A percentile compares a stretch with the other conserved stretches of the same genome.
Conservation (phyloP, 2,888 invertebrate genomes). For the Erynnis tages region DNA sequence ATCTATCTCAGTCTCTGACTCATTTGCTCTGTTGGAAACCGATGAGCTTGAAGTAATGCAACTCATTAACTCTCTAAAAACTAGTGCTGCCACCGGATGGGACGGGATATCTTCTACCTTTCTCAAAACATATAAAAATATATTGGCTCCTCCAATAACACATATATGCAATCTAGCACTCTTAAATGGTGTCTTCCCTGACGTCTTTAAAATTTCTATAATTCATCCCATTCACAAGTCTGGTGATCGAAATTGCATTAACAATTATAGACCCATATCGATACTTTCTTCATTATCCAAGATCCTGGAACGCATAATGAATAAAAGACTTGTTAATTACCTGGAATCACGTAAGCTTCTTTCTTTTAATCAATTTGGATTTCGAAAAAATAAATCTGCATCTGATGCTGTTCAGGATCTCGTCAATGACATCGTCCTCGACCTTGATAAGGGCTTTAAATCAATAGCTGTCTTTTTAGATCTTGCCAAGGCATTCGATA, state of each 20-base stretch:
- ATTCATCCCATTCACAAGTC: background rate
- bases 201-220: background rate
- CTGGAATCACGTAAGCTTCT: background rate
- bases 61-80: background rate
- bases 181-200: background rate
- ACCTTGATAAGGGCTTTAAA: no score
- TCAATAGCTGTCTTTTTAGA: no score
- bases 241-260: background rate
- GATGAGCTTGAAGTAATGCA: background rate
- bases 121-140: background rate
- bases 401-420: background rate
- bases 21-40: background rate
- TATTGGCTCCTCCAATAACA: background rate
- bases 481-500: no score
- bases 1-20: background rate
- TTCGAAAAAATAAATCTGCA: background rate
- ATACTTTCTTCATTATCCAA: background rate
- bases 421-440: background rate
- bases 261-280: background rate
- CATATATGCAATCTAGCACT: background rate
- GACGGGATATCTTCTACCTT: background rate
- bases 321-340: background rate
- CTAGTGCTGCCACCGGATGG: background rate
- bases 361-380: constrained; percentile 1
- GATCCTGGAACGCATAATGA: background rate